Conservation (phyloP, 1,140 invertebrate genomes). For the Drepana arcuata region DNA sequence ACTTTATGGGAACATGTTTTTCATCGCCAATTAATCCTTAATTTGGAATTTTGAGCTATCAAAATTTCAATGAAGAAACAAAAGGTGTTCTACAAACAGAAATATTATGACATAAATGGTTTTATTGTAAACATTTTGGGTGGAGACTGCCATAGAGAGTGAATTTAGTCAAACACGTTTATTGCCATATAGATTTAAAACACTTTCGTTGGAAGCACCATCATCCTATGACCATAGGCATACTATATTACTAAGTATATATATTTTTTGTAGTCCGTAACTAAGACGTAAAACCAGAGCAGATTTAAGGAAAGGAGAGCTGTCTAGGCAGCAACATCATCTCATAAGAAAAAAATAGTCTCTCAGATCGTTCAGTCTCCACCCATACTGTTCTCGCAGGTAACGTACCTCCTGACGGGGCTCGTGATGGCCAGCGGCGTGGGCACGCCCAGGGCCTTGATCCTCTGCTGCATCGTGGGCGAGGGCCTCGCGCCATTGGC, state of each 20-base stretch:
- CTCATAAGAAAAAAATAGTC: neutral
- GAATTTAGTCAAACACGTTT: too few relatives aligned
- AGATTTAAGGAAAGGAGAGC: too few relatives aligned
- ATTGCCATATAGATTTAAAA: too few relatives aligned
- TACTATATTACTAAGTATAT: too few relatives aligned
- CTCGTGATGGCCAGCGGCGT: constrained; percentile 89
- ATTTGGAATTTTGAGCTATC: constrained; percentile 22
- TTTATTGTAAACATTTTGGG: too few relatives aligned
- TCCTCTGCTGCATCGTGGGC: constrained; percentile 91
- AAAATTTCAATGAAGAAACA: constrained; percentile 10
- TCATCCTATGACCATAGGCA: too few relatives aligned
- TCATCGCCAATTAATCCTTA: constrained; percentile 30
- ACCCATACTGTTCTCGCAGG: neutral
- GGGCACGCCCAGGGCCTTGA: constrained; percentile 89
- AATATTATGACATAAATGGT: too few relatives aligned
- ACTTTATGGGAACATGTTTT: constrained; percentile 19
- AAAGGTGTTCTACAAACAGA: neutral
- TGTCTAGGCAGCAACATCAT: too few relatives aligned
- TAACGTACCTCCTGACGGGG: constrained; percentile 83
- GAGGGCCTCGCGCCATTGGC: constrained; percentile 75
- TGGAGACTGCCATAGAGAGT: too few relatives aligned
- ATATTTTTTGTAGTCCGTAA: too few relatives aligned
- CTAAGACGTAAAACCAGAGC: too few relatives aligned
- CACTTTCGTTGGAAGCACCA: too few relatives aligned
- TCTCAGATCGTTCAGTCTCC: constrained; percentile 5